Evolutionary conservation across 2,888 invertebrate species (phyloP), one percentile per base, ranked within the genome.

Genomic region (Scelioninae gen. 1): DNA sequence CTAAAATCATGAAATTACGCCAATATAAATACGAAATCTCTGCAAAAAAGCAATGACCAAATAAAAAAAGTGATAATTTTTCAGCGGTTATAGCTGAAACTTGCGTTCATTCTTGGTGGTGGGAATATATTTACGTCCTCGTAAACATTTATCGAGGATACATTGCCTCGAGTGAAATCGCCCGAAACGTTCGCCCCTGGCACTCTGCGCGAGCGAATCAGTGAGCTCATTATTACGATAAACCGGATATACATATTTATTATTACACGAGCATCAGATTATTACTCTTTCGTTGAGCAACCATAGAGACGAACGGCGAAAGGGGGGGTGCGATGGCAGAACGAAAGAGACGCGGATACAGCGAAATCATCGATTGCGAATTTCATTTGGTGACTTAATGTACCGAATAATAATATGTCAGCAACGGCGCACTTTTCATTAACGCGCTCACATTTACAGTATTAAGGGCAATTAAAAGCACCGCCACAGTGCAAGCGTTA

Each of bases 341-440:
- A 32, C 38, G 63, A 43, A 53, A 71, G 56, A 71, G 85, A 84
- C 65, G 72, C 60, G 65, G 68, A 71, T 66, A 56, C 45, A 65
- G 85, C 75, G 82, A 84, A 87, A 88, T 90, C 89, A 90, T 89
- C 89, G 89, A 91, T 91, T 89, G 87, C 86, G 86, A 91, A 91
- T 90, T 91, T 90, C 90, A 90, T 91, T 91, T 90, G 87, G 88
- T 88, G 88, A 91, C 90, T 89, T 90, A 90, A 91, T 91, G 90
- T 91, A 90, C 87, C 89, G 90, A 90, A 91, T 90, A 90, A 91
- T 90, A 89, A 89, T 90, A 88, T 84, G 83, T 69, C 82, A 86
- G 85, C 85, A 86, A 81, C 85, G 88, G 86, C 85, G 89, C 87
- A 90, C 90, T 91, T 90, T 91, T 90, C 90, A 91, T 90, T 90